Evolutionary conservation across 2,797 vertebrate genomes (phyloP).

Genomic region (Acestrorhynchus altus): DNA sequence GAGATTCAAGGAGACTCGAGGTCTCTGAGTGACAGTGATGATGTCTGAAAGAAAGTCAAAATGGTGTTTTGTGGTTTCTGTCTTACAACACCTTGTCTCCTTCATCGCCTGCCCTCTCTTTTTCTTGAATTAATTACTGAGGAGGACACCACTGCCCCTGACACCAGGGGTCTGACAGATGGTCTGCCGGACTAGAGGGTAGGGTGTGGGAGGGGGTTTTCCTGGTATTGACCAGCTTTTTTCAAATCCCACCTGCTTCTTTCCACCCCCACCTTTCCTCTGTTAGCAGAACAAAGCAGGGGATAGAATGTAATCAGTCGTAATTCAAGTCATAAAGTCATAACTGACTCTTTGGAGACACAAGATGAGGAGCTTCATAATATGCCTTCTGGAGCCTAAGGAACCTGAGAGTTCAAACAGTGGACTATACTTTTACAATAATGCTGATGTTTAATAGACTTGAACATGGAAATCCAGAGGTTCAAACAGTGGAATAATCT

Average conservation of each 20-base stretch:
- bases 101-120: not conserved
- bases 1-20: too few species aligned
- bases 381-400: too few species aligned
- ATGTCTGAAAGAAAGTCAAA: too few species aligned
- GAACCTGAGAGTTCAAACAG: not conserved
- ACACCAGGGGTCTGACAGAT: conserved; percentile 80
- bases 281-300: conserved; percentile 60
- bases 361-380: too few species aligned
- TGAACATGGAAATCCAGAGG: too few species aligned
- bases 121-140: conserved; percentile 27
- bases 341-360: not conserved
- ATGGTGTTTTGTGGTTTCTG: too few species aligned
- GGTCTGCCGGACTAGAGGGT: conserved; percentile 64
- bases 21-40: too few species aligned
- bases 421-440: not conserved
- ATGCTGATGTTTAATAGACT: not conserved
- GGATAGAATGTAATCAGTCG: conserved; percentile 16
- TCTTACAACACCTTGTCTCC: too few species aligned
- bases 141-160: not conserved
- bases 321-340: not conserved
- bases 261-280: conserved; percentile 55
- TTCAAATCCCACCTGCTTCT: conserved; percentile 78
- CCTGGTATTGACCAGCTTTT: conserved; percentile 67
- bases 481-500: too few species aligned
- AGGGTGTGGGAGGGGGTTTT: conserved; percentile 66